Percentiles rank a stretch among this genome's conserved stretches.
Evolutionary conservation across 2,113 vertebrate species (phyloP).

Genomic region (Rhizomys pruinosus): DNA sequence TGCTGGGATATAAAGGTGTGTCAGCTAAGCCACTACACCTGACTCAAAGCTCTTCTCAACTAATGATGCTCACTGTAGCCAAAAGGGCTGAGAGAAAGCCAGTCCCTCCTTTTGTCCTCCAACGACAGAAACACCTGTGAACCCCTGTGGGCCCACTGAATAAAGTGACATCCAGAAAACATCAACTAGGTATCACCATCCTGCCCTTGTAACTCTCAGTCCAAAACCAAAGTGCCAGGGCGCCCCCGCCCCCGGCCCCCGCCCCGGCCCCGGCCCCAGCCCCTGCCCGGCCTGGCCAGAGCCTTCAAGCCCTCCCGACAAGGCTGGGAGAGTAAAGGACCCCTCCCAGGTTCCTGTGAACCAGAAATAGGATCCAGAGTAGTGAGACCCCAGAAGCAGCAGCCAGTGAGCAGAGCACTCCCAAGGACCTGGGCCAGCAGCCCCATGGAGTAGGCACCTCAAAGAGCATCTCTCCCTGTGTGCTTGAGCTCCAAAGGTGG

Average conservation of each 20-base stretch:
- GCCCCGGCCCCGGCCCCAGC: no score
- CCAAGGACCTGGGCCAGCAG: rapidly evolving
- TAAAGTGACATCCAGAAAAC: not conserved
- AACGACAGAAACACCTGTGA: not conserved
- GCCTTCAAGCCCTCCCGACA: not conserved
- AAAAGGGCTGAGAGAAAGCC: rapidly evolving
- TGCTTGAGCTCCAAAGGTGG: rapidly evolving
- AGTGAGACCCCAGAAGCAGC: not conserved
- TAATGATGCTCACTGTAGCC: rapidly evolving
- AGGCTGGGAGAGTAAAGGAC: no score
- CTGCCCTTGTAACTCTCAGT: not conserved
- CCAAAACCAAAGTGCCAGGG: no score
- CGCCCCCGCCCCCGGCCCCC: not conserved
- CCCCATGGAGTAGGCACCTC: rapidly evolving
- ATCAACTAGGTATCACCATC: not conserved
- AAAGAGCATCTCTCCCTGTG: rapidly evolving
- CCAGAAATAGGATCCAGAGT: no score
- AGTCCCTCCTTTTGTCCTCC: not conserved
- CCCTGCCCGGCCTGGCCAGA: not conserved
- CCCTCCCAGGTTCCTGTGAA: no score
- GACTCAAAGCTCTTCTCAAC: no score
- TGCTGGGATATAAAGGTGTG: no score
- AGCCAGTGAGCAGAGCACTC: not conserved
- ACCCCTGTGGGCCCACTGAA: no score
- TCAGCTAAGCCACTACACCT: no score